Evolutionary conservation across 2,797 vertebrate genomes (phyloP).

Genomic region (Otus scops): DNA sequence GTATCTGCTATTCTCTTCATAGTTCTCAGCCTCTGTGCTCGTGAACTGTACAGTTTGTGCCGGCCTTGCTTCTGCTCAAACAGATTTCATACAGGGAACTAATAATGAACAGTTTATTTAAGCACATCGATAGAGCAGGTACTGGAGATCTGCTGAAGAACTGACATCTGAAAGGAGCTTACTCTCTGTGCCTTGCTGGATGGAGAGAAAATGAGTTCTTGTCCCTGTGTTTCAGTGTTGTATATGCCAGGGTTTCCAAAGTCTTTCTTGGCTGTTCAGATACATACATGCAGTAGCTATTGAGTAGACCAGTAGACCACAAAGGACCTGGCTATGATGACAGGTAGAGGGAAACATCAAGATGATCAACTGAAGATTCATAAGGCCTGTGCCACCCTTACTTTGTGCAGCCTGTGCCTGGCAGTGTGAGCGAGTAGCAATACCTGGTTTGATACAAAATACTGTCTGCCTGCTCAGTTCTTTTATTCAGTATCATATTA

Average conservation of each 20-base stretch:
- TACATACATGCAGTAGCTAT: fast-evolving
- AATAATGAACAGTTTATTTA: not conserved
- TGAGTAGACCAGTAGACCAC: not conserved
- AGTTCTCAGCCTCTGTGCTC: not conserved
- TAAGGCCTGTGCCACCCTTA: not conserved
- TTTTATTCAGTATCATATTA: not conserved
- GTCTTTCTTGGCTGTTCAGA: not conserved
- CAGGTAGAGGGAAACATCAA: not conserved
- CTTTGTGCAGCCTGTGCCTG: not conserved
- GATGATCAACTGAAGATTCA: not conserved
- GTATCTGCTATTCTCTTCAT: not conserved
- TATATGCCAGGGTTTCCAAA: not conserved
- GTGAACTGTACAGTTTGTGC: not conserved
- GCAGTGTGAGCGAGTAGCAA: not conserved
- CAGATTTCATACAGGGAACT: not conserved
- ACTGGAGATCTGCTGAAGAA: not conserved
- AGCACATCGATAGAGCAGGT: not conserved
- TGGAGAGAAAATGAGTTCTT: not conserved
- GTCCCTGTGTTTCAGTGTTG: not conserved
- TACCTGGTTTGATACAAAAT: not conserved
- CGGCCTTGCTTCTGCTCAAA: not conserved
- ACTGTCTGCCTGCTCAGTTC: not conserved
- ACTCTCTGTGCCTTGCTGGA: not conserved
- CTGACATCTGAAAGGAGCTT: not conserved
- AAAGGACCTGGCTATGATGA: not conserved